phyloP scores from a whole-genome alignment of 2,888 invertebrate species.

The Erannis defoliaria region DNA sequence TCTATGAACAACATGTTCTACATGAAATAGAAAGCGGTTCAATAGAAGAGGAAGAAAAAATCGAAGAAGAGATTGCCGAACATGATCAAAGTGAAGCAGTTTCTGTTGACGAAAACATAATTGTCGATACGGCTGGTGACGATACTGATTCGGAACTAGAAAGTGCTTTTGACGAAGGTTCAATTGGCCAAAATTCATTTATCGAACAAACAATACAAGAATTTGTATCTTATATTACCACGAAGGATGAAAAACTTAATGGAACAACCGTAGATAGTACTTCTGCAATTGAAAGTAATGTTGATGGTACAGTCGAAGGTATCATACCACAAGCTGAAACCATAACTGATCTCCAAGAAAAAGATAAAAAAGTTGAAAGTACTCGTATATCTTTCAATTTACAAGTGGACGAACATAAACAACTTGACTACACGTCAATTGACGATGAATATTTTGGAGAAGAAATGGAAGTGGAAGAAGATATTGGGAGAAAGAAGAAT shows the following conservation, averaged over 20 bases:
- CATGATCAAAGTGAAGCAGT: constrained; percentile 1
- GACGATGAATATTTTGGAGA: neutral
- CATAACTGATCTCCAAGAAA: neutral
- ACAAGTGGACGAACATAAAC: neutral
- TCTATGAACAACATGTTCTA: constrained; percentile 10
- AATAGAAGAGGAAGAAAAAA: constrained; percentile 5
- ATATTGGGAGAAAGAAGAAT: neutral
- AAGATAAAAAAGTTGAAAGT: neutral
- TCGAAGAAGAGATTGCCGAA: constrained; percentile 20
- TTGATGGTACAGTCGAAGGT: neutral
- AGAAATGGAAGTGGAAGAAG: neutral
- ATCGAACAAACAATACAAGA: neutral
- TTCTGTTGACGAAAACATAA: constrained; percentile 8
- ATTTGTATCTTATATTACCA: neutral
- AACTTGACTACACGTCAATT: neutral
- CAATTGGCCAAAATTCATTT: neutral
- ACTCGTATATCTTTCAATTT: no score
- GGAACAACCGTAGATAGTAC: neutral
- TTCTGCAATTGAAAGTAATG: neutral
- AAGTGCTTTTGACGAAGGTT: neutral
- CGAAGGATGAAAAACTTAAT: neutral
- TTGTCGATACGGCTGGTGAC: neutral
- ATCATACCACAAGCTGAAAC: neutral
- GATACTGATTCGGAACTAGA: neutral
- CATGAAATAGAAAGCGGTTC: constrained; percentile 17